These are phyloP conservation scores for Epinephelus cyanopodus DNA, from an alignment of 2,113 vertebrate genomes.

Conservation along the genomic window DNA sequence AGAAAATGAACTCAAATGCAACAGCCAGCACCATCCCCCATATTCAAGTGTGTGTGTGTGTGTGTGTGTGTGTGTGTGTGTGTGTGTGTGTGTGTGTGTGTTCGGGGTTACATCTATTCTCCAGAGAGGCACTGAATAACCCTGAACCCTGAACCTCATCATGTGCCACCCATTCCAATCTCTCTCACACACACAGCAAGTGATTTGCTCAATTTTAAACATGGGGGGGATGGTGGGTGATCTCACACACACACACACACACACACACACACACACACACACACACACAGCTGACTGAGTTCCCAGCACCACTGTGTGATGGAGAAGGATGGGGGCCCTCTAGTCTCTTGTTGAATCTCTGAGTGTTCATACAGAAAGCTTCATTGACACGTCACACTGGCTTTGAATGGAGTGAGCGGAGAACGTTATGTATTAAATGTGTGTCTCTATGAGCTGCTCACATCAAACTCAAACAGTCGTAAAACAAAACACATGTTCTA, in stretches of 20 bases:
- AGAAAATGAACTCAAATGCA: neutral
- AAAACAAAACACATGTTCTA: neutral
- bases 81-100: slow-evolving; percentile 10
- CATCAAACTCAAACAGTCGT: neutral
- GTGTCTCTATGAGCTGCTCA: neutral
- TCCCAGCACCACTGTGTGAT: neutral
- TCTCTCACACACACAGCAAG: neutral
- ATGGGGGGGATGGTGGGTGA: slow-evolving; percentile 24
- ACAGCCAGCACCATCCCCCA: neutral
- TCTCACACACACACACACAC: neutral
- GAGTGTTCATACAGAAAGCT: neutral
- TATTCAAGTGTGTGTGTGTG: neutral
- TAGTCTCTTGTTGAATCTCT: slow-evolving; percentile 12
- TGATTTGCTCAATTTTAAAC: neutral
- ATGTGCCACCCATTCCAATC: neutral
- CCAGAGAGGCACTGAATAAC: slow-evolving; percentile 26
- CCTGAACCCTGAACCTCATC: slow-evolving; percentile 32
- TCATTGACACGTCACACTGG: neutral
- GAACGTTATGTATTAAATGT: neutral
- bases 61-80: slow-evolving; percentile 8
- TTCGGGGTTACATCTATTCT: neutral
- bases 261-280: slow-evolving; percentile 19
- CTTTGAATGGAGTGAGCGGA: neutral
- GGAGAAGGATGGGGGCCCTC: neutral
- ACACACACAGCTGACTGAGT: slow-evolving; percentile 21